Base-by-base conservation (phyloP, 2,888 invertebrate genomes). In the Athalia cordata region DNA sequence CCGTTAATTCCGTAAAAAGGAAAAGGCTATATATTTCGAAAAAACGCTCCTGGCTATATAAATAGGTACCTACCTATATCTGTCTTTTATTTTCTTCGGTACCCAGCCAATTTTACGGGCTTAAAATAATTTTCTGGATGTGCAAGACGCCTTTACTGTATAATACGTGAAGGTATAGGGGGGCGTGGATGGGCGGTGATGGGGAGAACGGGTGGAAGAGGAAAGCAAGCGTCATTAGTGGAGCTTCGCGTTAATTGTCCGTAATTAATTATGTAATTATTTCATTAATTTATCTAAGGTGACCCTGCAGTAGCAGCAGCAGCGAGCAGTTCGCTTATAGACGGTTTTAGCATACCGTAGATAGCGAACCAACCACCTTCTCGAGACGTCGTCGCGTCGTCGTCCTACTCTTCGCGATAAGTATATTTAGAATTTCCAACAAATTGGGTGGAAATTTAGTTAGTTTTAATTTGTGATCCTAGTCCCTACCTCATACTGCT, bases 231-330 rank as follows among this genome's bases (percentile, higher is more conserved):
- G 62, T 78, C 81, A 79, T 82, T 80, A 79, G 78, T 79, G 64
- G 79, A 80, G 80, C 80, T 82, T 80, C 81, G 82, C 79, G 78
- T 82, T 82, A 84, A 85, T 84, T 83, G 82, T 57, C n/a, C 43
- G 78, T 70, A 83, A 85, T 85, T 83, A 84, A 86, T 86, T 83
- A 82, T 74, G 79, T 74, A 81, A 84, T 85, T 84, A 84, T 84
- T 83, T 82, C 77, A 64, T 29, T 80, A 79, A 85, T 86, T 85
- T 83, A 84, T 86, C 82, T 81, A 78, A 82, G 84, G 81, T 70
- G 61, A 64, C 75, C 72, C 72, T 72, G 72, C 72, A 72, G 55
- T n/a, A n/a, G 55, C 55, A 55, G 55, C 55, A 11, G 29, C 55
- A n/a, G 9, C 9, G 55, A 55, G 57, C 57, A 57, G 55, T 52